These are phyloP conservation scores for Axis porcinus DNA, from an alignment of 2,113 vertebrate species.

Conservation along the genomic window DNA sequence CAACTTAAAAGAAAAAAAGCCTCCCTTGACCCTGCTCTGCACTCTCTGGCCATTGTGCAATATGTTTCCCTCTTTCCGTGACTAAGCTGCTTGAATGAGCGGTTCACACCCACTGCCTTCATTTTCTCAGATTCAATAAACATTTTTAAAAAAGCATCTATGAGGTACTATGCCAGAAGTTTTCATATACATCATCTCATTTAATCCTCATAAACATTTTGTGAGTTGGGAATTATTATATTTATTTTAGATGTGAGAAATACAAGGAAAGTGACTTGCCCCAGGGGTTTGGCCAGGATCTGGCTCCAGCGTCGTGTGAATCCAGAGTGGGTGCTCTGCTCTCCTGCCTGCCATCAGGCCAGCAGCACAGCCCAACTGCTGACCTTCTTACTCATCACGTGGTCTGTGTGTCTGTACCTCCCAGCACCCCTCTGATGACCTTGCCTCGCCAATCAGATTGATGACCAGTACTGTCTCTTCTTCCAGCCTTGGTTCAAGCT, in stretches of 20 bases:
- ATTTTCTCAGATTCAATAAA: constrained; percentile 44
- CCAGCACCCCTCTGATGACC: background rate
- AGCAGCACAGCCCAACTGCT: background rate
- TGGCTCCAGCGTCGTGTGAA: background rate
- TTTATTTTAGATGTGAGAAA: background rate
- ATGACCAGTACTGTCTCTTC: background rate
- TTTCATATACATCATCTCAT: background rate
- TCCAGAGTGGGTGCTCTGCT: background rate
- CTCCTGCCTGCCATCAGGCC: background rate
- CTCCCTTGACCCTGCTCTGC: constrained; percentile 48
- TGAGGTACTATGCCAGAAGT: background rate
- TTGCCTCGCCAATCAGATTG: background rate
- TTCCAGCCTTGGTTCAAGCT: background rate
- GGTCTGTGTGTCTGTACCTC: background rate
- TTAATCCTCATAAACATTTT: background rate
- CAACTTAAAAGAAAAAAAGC: background rate
- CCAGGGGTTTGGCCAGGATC: background rate
- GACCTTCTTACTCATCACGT: background rate
- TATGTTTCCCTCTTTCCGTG: constrained; percentile 13
- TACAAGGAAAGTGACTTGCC: background rate
- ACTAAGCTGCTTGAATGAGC: constrained; percentile 47
- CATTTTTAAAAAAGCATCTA: constrained; percentile 4
- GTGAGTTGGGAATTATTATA: background rate
- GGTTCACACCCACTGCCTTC: constrained; percentile 45
- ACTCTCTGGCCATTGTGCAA: constrained; percentile 43